phyloP scores from a whole-genome alignment of 1,140 invertebrate genomes.

The Papilio polyxenes region DNA sequence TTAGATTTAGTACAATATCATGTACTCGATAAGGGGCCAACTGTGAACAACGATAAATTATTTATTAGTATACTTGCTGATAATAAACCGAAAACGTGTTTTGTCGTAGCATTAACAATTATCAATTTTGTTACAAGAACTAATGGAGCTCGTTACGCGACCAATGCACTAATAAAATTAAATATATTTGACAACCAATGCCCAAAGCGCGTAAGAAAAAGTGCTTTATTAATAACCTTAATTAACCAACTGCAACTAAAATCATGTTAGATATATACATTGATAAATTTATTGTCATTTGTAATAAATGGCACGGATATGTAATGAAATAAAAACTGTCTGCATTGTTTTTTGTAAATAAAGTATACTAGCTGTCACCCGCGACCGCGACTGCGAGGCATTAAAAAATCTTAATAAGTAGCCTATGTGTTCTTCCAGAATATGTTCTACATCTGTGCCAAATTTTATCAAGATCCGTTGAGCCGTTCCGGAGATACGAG shows the following conservation, averaged over 20 bases:
- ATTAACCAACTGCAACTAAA: constrained; percentile 19
- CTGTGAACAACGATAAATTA: constrained; percentile 51
- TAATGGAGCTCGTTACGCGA: constrained; percentile 47
- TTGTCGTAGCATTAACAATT: constrained; percentile 52
- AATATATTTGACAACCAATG: constrained; percentile 54
- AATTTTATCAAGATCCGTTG: no score
- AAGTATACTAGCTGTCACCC: no score
- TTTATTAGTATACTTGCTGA: constrained; percentile 47
- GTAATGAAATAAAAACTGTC: neutral
- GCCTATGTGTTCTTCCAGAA: no score
- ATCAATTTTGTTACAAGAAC: constrained; percentile 46
- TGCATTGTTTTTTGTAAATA: no score
- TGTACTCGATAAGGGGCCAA: constrained; percentile 46
- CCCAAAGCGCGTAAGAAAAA: constrained; percentile 43
- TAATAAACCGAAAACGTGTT: constrained; percentile 44
- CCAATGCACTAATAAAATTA: constrained; percentile 54
- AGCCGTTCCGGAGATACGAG: no score
- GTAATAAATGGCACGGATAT: neutral
- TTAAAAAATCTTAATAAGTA: no score
- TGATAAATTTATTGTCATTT: neutral
- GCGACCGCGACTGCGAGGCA: no score
- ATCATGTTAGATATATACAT: constrained; percentile 10
- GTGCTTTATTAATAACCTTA: constrained; percentile 37
- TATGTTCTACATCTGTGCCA: no score
- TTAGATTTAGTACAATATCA: constrained; percentile 45